Conservation (phyloP, 2,113 vertebrate genomes). For the Indri indri region DNA sequence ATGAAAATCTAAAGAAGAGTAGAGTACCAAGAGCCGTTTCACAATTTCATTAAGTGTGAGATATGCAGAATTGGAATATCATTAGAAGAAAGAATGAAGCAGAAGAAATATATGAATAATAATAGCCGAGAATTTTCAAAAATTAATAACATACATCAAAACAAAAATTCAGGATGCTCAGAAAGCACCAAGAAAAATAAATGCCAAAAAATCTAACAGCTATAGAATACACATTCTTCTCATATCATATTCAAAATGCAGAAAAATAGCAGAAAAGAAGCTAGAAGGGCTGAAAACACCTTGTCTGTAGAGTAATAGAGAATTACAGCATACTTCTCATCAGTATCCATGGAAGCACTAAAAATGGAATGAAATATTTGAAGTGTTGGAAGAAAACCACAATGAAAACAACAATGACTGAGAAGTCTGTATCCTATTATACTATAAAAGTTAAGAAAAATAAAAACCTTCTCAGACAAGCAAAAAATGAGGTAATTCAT, state of each 20-base stretch:
- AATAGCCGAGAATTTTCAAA: not conserved
- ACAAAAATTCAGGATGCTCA: not conserved
- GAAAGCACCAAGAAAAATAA: not conserved
- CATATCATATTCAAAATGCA: not conserved
- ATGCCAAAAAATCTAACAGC: no score
- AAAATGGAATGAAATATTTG: not conserved
- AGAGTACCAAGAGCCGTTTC: not conserved
- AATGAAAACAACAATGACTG: not conserved
- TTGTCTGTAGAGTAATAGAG: not conserved
- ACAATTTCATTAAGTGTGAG: not conserved
- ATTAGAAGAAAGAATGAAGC: not conserved
- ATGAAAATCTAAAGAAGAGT: not conserved
- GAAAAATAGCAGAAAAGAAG: not conserved
- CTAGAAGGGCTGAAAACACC: not conserved
- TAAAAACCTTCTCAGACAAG: not conserved
- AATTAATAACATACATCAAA: not conserved
- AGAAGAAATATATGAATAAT: not conserved
- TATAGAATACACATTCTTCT: no score
- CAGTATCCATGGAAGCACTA: not conserved
- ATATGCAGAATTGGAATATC: not conserved
- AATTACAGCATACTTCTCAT: not conserved
- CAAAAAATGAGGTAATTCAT: not conserved
- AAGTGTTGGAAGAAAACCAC: not conserved
- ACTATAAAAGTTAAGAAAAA: not conserved
- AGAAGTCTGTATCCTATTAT: not conserved